These are phyloP conservation scores for Pristionchus japonicus DNA, from an alignment of 2,888 invertebrate genomes.

Conservation along the genomic window DNA sequence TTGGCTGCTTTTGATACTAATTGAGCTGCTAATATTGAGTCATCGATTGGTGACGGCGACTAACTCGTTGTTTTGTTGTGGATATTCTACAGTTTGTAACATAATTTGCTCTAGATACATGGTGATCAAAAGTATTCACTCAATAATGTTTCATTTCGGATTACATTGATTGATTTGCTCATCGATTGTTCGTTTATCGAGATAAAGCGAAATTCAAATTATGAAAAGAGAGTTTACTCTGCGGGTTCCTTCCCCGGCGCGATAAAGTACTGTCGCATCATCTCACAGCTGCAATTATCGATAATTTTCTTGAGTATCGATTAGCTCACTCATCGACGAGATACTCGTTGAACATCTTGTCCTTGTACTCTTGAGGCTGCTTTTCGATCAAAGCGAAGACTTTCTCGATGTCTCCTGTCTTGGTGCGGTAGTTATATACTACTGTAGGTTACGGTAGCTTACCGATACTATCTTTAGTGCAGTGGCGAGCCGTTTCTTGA, in stretches of 20 bases:
- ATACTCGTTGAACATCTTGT: slow-evolving; percentile 27
- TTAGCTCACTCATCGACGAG: neutral
- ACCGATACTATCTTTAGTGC: neutral
- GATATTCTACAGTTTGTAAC: slow-evolving; percentile 10
- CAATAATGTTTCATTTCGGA: neutral
- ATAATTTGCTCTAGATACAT: neutral
- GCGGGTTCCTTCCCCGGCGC: neutral
- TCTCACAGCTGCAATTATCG: neutral
- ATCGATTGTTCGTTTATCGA: neutral
- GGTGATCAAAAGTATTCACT: neutral
- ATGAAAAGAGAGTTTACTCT: neutral
- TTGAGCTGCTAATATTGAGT: neutral
- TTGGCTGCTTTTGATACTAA: neutral
- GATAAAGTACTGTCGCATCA: slow-evolving; percentile 26
- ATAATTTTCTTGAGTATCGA: neutral
- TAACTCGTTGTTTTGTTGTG: neutral
- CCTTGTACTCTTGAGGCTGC: neutral
- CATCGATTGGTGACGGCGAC: neutral
- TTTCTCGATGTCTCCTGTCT: slow-evolving; percentile 20
- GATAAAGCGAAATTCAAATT: neutral
- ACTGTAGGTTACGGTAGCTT: neutral
- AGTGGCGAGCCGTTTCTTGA: neutral
- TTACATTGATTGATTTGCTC: neutral
- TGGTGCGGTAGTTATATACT: neutral
- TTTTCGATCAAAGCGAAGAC: neutral